These are phyloP conservation scores for Coreius guichenoti DNA, from an alignment of 2,797 vertebrate genomes.

Conservation along the genomic window DNA sequence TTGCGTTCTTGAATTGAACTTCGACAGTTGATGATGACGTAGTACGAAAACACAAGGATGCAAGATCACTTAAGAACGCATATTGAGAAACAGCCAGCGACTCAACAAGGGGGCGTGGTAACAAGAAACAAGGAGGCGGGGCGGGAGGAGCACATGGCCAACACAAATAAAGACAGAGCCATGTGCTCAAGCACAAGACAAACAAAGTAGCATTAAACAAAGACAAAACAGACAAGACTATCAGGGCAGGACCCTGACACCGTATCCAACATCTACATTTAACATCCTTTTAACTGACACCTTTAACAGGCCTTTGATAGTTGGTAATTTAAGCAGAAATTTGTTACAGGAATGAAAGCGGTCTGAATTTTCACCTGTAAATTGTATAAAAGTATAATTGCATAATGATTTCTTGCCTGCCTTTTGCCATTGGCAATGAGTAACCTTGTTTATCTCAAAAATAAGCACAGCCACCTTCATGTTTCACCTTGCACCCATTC, in stretches of 20 bases:
- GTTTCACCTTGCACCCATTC: not conserved
- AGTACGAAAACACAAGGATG: too few species aligned
- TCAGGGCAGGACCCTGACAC: not conserved
- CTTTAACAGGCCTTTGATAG: not conserved
- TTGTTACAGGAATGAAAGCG: not conserved
- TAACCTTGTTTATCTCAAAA: slow-evolving; percentile 10
- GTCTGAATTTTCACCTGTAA: not conserved
- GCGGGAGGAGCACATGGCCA: too few species aligned
- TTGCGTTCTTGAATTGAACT: too few species aligned
- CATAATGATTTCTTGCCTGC: not conserved
- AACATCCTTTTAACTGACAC: slow-evolving; percentile 1
- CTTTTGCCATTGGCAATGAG: not conserved
- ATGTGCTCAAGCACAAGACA: too few species aligned
- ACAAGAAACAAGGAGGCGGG: too few species aligned
- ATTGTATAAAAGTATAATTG: not conserved
- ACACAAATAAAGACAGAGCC: too few species aligned
- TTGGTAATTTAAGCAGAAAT: not conserved
- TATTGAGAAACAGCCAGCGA: too few species aligned
- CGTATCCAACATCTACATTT: not conserved
- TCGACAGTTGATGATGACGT: too few species aligned
- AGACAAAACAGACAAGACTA: too few species aligned
- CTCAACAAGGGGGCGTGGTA: too few species aligned
- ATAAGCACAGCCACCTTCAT: slow-evolving; percentile 18
- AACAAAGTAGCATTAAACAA: too few species aligned
- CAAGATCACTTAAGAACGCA: too few species aligned